Base-by-base conservation (phyloP, 2,888 invertebrate genomes). In the Heteropelma amictum region DNA sequence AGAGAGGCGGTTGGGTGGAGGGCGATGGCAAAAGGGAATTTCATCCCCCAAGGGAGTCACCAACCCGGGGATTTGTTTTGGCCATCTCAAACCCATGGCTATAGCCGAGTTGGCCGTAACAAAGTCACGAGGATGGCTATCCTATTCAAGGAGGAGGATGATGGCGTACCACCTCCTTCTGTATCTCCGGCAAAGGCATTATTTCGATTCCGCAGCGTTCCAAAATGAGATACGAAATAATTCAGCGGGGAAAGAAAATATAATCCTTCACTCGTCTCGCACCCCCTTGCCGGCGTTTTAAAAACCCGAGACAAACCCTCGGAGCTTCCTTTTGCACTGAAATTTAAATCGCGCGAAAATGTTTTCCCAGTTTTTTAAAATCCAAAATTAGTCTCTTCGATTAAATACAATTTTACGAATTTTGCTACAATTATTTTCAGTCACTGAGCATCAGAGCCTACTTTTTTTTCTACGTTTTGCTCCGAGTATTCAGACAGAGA, bases 11-110 rank as follows among this genome's bases (percentile, higher is more conserved):
- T 45, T 38, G 45, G 61, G 60, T 54, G 61, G 77, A 68, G 49
- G 51, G 53, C 42, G 69, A 60, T 49, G 72, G 72, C 76, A 76
- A 61, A 73, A 76, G 53, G 72, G 72, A 70, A 72, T 63, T 61
- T 68, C 68, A 49, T 72, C 76, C 83, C n/a, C 85, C 85, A 49
- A 35, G 85, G 81, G 86, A 81, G 79, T 79, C 79, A 80, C 79
- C 79, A 81, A 79, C 78, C 83, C 78, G 70, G 68, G 81, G 83
- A 85, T 85, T 85, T 85, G 84, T 85, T 84, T 85, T 81, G 83
- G 76, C 79, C 81, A 80, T 72, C 80, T 78, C 60, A 67, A 76
- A 73, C 76, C 72, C 73, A 56, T 74, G 63, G n/a, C 72, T 53
- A 71, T 79, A 82, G 78, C 72, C 80, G n/a, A 79, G 76, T 81